phyloP scores from a whole-genome alignment of 2,888 invertebrate genomes.

The Timandra comae region DNA sequence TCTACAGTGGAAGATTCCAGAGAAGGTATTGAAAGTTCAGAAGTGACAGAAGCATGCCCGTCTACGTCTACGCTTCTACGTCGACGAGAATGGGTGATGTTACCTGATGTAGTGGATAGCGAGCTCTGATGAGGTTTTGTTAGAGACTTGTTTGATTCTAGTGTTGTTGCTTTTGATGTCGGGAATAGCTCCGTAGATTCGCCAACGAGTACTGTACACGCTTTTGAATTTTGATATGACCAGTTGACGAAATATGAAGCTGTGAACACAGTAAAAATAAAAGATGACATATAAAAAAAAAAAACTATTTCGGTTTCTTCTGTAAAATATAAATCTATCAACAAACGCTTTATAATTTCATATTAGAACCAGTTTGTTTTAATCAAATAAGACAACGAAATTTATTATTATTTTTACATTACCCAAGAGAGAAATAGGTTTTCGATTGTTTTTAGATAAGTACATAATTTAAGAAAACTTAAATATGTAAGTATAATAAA shows the following conservation, averaged over 20 bases:
- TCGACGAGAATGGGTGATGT: conserved; percentile 75
- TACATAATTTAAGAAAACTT: too few relatives aligned
- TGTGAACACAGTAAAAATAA: conserved; percentile 48
- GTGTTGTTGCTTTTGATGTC: conserved; percentile 82
- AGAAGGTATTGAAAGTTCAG: conserved; percentile 50
- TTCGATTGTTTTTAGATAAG: too few relatives aligned
- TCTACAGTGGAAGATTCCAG: conserved; percentile 63
- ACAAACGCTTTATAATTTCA: too few relatives aligned
- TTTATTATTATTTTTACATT: too few relatives aligned
- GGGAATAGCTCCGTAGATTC: conserved; percentile 83
- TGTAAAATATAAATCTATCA: too few relatives aligned
- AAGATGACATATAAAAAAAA: background rate
- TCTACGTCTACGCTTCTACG: conserved; percentile 83
- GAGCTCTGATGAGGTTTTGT: conserved; percentile 80
- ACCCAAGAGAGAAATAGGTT: too few relatives aligned
- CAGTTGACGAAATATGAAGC: conserved; percentile 90
- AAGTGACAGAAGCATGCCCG: conserved; percentile 74
- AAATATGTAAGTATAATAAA: too few relatives aligned
- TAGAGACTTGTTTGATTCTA: conserved; percentile 84
- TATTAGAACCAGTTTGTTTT: too few relatives aligned
- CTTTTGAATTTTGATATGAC: conserved; percentile 89
- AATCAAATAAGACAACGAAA: too few relatives aligned
- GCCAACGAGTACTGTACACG: conserved; percentile 89
- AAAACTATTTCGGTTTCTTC: too few relatives aligned
- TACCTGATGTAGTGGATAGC: conserved; percentile 74